phyloP scores from a whole-genome alignment of 2,797 vertebrate genomes.

The Acanthurus leucopareius region DNA sequence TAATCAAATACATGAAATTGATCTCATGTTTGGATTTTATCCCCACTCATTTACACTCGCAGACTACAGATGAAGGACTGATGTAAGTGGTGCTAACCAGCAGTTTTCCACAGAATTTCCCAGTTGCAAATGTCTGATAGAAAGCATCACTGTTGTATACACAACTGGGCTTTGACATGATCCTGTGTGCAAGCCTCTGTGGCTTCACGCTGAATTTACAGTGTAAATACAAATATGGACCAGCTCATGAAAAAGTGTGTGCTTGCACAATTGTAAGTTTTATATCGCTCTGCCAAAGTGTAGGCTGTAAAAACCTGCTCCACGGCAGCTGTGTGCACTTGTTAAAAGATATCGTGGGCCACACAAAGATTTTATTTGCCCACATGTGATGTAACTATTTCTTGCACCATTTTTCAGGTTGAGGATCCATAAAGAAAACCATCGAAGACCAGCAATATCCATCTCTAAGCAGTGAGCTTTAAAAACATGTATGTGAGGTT shows the following conservation, averaged over 20 bases:
- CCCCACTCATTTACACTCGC: constrained; percentile 12
- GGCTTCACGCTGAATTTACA: constrained; percentile 24
- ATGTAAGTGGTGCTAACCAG: constrained; percentile 14
- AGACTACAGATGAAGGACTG: constrained; percentile 4
- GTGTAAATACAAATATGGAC: constrained; percentile 40
- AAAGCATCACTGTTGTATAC: constrained; percentile 25
- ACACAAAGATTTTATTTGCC: constrained; percentile 39
- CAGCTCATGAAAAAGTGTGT: constrained; percentile 30
- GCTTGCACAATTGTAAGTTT: constrained; percentile 42
- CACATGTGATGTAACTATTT: constrained; percentile 36
- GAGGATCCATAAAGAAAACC: constrained; percentile 11
- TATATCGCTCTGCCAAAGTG: constrained; percentile 42
- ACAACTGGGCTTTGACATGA: constrained; percentile 7
- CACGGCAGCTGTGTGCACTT: constrained; percentile 29
- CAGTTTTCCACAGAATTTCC: constrained; percentile 38
- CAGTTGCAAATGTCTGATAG: constrained; percentile 7
- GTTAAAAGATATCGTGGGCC: constrained; percentile 27
- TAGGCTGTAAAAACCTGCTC: constrained; percentile 35
- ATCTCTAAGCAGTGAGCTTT: constrained; percentile 2
- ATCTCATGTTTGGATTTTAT: constrained; percentile 6
- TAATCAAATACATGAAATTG: not conserved
- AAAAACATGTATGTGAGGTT: not conserved
- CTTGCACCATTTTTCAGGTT: constrained; percentile 4
- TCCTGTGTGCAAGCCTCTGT: constrained; percentile 25
- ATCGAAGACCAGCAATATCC: not conserved